Conservation (phyloP, 2,797 vertebrate genomes). For the Rhadinocentrus ornatus region DNA sequence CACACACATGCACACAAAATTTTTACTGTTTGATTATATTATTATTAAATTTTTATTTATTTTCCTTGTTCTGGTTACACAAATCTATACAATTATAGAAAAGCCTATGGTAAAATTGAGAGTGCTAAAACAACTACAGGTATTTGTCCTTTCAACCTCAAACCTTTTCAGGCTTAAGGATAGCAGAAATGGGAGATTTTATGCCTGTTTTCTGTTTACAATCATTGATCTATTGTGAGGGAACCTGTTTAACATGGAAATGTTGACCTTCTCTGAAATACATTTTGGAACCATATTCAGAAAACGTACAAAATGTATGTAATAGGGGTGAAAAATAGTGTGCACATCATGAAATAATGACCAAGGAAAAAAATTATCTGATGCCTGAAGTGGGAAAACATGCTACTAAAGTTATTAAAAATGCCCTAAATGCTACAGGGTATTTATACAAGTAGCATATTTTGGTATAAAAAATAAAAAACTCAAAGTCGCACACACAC, state of each 20-base stretch:
- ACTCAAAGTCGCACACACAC: constrained; percentile 10
- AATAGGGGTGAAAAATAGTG: not conserved
- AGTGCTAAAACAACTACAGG: no score
- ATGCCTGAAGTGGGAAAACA: not conserved
- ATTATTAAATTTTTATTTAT: no score
- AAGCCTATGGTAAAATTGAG: no score
- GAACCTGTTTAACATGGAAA: not conserved
- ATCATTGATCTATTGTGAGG: not conserved
- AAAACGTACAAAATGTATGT: not conserved
- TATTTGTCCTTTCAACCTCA: no score
- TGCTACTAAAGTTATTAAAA: not conserved
- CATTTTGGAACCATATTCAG: not conserved
- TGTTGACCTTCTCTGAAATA: not conserved
- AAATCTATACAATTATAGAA: no score
- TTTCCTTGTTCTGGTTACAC: no score
- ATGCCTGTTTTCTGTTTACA: not conserved
- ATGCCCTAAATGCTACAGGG: not conserved
- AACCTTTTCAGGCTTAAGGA: not conserved
- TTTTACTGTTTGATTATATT: not conserved
- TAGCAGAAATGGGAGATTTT: not conserved
- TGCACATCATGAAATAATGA: not conserved
- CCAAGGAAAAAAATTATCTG: not conserved
- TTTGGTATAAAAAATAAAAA: not conserved
- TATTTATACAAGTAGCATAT: not conserved
- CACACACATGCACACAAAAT: not conserved